These are phyloP conservation scores for Aramus guarauna DNA, from an alignment of 2,113 vertebrate genomes.

Conservation along the genomic window DNA sequence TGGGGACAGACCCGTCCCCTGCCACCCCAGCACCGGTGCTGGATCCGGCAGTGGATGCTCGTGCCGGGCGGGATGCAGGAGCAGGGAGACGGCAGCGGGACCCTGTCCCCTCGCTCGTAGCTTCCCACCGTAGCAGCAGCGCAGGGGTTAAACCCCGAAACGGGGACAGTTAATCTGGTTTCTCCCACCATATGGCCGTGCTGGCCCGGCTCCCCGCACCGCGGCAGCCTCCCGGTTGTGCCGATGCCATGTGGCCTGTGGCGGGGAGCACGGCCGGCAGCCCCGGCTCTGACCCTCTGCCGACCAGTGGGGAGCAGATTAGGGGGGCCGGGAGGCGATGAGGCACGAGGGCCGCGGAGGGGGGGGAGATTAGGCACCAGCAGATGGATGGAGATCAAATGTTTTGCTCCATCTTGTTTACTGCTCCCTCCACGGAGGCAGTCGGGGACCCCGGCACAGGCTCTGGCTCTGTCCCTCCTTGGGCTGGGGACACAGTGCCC, in stretches of 20 bases:
- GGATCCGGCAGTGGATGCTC: not conserved
- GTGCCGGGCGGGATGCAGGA: fast-evolving
- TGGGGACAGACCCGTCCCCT: not conserved
- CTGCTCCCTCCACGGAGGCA: not conserved
- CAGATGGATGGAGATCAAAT: slow-evolving; percentile 3
- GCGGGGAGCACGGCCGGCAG: not conserved
- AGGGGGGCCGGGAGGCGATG: not conserved
- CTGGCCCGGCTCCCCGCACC: fast-evolving
- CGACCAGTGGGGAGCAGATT: not conserved
- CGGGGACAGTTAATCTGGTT: fast-evolving
- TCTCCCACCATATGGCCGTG: not conserved
- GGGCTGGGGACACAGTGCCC: not conserved
- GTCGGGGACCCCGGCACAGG: fast-evolving
- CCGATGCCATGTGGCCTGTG: fast-evolving
- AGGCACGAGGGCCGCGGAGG: not conserved
- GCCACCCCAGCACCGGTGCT: fast-evolving
- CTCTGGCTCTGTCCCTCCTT: not conserved
- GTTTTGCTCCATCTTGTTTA: slow-evolving; percentile 2
- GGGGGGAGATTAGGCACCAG: not conserved
- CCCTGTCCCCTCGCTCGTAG: not conserved
- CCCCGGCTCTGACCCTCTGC: not conserved
- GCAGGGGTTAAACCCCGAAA: not conserved
- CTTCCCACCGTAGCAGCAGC: not conserved
- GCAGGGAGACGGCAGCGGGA: fast-evolving
- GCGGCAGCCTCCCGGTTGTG: not conserved